Percentiles rank a stretch among this genome's conserved stretches.
Evolutionary conservation across 2,113 vertebrate genomes (phyloP).

Genomic region (Osmerus eperlanus): DNA sequence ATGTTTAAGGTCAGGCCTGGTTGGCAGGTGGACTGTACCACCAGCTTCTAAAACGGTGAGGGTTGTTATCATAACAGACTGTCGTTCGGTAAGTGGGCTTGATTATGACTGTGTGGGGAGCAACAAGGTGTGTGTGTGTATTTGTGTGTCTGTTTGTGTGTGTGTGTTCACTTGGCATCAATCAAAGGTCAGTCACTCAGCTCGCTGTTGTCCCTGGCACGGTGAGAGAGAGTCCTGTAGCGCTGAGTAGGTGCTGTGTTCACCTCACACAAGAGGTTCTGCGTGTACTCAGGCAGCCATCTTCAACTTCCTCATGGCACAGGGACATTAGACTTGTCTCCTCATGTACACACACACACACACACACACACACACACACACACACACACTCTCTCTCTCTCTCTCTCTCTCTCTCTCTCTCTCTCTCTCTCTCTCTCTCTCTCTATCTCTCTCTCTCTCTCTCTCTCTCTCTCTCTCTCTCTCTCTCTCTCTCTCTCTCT

Average conservation of each 20-base stretch:
- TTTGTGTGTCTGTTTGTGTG: not conserved
- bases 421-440: not conserved
- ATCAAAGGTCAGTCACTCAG: not conserved
- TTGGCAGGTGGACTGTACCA: not conserved
- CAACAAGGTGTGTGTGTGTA: not conserved
- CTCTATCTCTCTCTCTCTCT: constrained; percentile 1
- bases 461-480: not conserved
- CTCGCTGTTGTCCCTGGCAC: not conserved
- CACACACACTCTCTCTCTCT: not conserved
- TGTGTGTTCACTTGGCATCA: not conserved
- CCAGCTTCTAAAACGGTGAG: not conserved
- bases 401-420: not conserved
- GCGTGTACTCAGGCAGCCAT: not conserved
- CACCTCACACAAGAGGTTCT: no score
- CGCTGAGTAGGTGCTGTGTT: no score
- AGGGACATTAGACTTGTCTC: not conserved
- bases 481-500: not conserved
- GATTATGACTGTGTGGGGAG: not conserved
- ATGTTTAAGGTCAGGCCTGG: no score
- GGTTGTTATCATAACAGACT: not conserved
- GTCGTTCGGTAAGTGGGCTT: not conserved
- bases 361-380: not conserved
- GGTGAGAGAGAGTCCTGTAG: not conserved
- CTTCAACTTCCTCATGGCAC: not conserved
- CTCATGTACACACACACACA: constrained; percentile 6